Base-by-base conservation (phyloP, 2,113 vertebrate species). In the Micromys minutus region DNA sequence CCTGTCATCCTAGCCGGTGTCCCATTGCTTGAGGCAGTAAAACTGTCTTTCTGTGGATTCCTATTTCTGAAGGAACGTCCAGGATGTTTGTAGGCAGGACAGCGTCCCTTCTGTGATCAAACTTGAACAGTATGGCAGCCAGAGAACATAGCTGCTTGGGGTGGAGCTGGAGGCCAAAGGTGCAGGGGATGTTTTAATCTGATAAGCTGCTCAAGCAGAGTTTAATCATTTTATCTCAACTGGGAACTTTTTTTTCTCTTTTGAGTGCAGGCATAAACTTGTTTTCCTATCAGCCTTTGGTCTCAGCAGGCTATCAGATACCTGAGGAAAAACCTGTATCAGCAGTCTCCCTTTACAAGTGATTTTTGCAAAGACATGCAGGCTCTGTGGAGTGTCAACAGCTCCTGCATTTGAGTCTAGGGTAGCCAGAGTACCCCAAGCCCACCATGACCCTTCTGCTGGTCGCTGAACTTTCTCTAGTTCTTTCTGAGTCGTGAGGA, bases 141-240 rank as follows among this genome's bases (percentile, higher is more conserved):
- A 50, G 31, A 87, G 81, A 92, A 55, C 95, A 92, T 75, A 96
- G 95, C 81, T 96, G 50, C 50, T 80, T 65, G 45, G 95, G 96
- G 96, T 61, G 94, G 93, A 86, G 95, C 96, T 61, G 72, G 65
- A 90, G 96, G 93, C 92, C 92, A 89, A 75, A 90, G 88, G 90
- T 94, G 4, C 67, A 63, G 92, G 94, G 92, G 95, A 63, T 96
- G 90, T 97, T 97, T 95, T 52, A 61, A 97, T 97, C 97, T 97
- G 97, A 97, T 97, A 98, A 97, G 69, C 76, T 47, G 63, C 85
- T 77, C 76, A 92, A 88, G 69, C 94, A 87, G 7, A 90, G 77
- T 93, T 83, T 93, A 97, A 96, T 97, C 85, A 92, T 92, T 94
- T 96, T 92, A 96, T 97, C 96, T 97, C 92, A 84, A 45, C 90